Base-by-base conservation (phyloP, 2,888 invertebrate genomes). In the Phortica okadai region DNA sequence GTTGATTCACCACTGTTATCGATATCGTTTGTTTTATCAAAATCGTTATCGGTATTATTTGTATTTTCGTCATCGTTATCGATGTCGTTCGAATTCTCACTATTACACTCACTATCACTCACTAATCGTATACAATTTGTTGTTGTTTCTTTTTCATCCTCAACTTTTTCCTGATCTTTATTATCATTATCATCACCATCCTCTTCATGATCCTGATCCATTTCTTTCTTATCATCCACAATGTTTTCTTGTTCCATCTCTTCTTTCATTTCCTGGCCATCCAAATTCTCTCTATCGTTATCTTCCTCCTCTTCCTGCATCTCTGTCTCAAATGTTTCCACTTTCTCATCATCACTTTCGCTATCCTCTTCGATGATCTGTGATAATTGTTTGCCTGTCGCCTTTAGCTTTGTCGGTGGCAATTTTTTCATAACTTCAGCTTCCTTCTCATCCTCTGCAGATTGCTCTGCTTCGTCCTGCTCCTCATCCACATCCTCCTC, bases 151-250 rank as follows among this genome's bases (percentile, higher is more conserved):
- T 16, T 7, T 56, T 56, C n/a, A 6, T 56, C 16, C 14, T 45
- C 14, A 14, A 25, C 41, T 33, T 76, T 44, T 64, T 58, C 42
- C n/a, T 41, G n/a, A 21, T 75, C 25, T 14, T 59, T 2, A 16
- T n/a, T 58, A 54, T 25, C 73, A 33, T 21, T n/a, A 6, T 44
- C 41, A 50, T 33, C 11, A 54, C n/a, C 73, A 33, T 21, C 21
- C 7, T 44, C 41, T 42, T 33, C 11, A 21, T 77, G 72, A n/a
- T 59, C 74, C 54, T 21, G 14, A 50, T 78, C 76, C 21, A 62
- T 62, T 33, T 79, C 78, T n/a, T 70, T 62, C 11, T 83, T 86
- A 33, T 80, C 79, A 25, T 82, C 82, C 21, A 21, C 21, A 21
- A 21, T 21, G 21, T 33, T 33, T 33, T 33, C 4, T 33, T 33